A percentile compares a stretch with the other conserved stretches of the same genome.
These are phyloP conservation scores for Agrilus biguttatus DNA, from an alignment of 2,888 invertebrate species.

Conservation along the genomic window DNA sequence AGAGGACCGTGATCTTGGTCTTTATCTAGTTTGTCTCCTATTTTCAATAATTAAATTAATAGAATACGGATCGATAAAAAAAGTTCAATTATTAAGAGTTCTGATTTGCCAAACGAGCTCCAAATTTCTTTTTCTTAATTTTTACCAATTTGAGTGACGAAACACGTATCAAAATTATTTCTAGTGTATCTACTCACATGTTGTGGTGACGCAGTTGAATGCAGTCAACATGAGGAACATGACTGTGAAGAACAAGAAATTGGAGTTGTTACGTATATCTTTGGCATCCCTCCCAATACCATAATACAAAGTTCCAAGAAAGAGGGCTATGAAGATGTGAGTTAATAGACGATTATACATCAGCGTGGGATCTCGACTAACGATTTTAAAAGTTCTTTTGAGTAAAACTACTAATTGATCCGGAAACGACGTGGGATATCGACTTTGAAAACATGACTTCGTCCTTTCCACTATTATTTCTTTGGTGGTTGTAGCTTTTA, in stretches of 20 bases:
- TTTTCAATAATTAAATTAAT: no score
- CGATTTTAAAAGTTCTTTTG: slow-evolving; percentile 43
- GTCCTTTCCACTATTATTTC: slow-evolving; percentile 12
- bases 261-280: slow-evolving; percentile 71
- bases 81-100: no score
- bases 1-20: no score
- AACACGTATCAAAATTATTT: no score
- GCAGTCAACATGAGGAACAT: slow-evolving; percentile 93
- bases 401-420: slow-evolving; percentile 46
- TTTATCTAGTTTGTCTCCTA: no score
- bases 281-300: slow-evolving; percentile 78
- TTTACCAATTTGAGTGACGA: no score
- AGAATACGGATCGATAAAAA: no score
- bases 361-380: slow-evolving; percentile 58
- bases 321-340: slow-evolving; percentile 64
- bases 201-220: slow-evolving; percentile 77
- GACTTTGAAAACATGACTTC: slow-evolving; percentile 15
- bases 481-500: no score
- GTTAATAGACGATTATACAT: slow-evolving; percentile 65
- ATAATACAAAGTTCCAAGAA: slow-evolving; percentile 72
- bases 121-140: no score
- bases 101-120: no score
- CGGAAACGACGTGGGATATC: slow-evolving; percentile 42
- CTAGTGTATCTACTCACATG: slow-evolving; percentile 60
- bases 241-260: slow-evolving; percentile 78